A percentile compares a stretch with the other conserved stretches of the same genome.
These are phyloP conservation scores for Arctopsyche grandis DNA, from an alignment of 1,140 invertebrate genomes.

Conservation along the genomic window DNA sequence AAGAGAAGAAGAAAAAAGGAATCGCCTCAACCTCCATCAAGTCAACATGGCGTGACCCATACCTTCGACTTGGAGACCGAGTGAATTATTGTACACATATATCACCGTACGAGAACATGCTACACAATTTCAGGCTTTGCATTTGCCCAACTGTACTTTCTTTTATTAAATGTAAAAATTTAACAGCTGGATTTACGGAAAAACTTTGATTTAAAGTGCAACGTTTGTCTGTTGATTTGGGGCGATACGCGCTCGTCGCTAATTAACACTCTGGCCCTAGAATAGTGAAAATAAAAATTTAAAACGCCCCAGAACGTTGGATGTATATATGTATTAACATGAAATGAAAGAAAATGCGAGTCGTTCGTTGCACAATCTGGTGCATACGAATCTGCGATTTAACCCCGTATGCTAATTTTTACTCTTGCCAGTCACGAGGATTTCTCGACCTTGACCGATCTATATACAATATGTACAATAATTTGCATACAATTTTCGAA, in stretches of 20 bases:
- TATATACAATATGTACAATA: too few relatives aligned
- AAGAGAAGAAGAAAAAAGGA: neutral
- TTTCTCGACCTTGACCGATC: too few relatives aligned
- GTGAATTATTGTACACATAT: conserved; percentile 23
- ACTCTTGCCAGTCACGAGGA: neutral
- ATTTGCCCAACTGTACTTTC: neutral
- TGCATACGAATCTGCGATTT: conserved; percentile 5
- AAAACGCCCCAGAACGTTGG: neutral
- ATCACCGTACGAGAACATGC: neutral
- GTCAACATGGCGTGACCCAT: conserved; percentile 12
- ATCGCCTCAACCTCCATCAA: neutral
- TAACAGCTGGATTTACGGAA: too few relatives aligned
- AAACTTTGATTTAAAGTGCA: too few relatives aligned
- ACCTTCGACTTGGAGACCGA: neutral
- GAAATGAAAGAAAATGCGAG: neutral
- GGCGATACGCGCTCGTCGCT: too few relatives aligned
- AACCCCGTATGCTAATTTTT: neutral
- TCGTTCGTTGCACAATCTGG: neutral
- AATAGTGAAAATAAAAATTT: neutral
- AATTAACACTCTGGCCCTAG: too few relatives aligned
- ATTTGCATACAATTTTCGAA: too few relatives aligned
- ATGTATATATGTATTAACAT: too few relatives aligned
- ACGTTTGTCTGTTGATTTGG: too few relatives aligned
- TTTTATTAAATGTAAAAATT: too few relatives aligned
- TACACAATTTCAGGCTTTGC: neutral